Conservation (phyloP, 2,797 vertebrate genomes). For the Gobio occitaniae region DNA sequence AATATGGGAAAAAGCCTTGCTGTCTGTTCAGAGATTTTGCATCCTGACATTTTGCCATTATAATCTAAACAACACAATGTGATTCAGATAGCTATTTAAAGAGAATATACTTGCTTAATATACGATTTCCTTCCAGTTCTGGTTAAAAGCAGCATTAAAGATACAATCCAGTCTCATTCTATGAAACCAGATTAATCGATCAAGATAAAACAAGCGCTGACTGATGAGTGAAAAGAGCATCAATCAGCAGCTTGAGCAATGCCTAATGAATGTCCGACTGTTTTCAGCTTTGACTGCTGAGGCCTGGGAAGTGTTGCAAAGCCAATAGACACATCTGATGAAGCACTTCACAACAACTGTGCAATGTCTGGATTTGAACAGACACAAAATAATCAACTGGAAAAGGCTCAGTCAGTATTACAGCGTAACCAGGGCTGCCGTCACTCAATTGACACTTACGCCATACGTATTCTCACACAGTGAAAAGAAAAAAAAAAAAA, state of each 20-base stretch:
- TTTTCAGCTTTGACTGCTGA: neutral
- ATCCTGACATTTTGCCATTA: neutral
- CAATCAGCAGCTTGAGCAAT: constrained; percentile 60
- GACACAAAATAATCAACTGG: constrained; percentile 1
- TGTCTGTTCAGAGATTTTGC: neutral
- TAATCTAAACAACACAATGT: neutral
- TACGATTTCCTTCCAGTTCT: neutral
- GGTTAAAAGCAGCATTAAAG: neutral
- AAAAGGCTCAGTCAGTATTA: neutral
- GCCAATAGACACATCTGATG: constrained; percentile 10
- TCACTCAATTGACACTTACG: too few relatives aligned
- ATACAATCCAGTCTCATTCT: constrained; percentile 6
- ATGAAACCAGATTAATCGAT: constrained; percentile 2
- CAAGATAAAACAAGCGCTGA: constrained; percentile 37
- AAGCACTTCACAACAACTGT: constrained; percentile 4
- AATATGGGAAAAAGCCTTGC: neutral
- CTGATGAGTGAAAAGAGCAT: constrained; percentile 64
- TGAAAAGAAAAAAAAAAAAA: neutral
- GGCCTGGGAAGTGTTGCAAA: neutral
- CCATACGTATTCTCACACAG: neutral
- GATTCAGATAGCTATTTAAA: neutral
- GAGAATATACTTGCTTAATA: neutral
- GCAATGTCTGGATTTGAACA: neutral
- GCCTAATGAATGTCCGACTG: constrained; percentile 3
- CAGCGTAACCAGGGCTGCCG: neutral